Base-by-base conservation (phyloP, 2,888 invertebrate species). In the Molorchus minor region DNA sequence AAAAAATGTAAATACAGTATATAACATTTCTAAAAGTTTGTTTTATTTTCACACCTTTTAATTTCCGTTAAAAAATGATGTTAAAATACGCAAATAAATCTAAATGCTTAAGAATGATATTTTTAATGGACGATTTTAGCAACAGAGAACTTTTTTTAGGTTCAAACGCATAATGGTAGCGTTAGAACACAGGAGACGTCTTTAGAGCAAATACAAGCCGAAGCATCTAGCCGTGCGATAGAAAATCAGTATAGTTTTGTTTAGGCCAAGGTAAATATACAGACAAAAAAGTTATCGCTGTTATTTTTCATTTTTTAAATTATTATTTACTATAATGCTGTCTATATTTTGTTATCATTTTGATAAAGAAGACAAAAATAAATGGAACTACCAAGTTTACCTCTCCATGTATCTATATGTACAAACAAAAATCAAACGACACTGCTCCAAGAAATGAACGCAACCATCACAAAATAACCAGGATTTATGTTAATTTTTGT, bases 181-280 rank as follows among this genome's bases (percentile, higher is more conserved):
- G 91, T 94, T 63, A 84, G 94, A 62, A 89, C 90, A 71, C 86
- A 92, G 58, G 87, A 90, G 21, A 90, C 91, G 17, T 91, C 92
- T 38, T 82, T 93, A 67, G 93, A 93, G 75, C 82, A 80, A 76
- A 81, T 67, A 72, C 70, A 77, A 61, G 66, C 62, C 7, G 84
- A 82, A 65, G 83, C 83, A 68, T 81, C 80, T 8, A 76, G 77
- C 54, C 73, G 93, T 55, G 93, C 93, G 17, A 86, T 93, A 12
- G 93, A 93, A 79, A 94, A 94, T 81, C 92, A 91, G 67, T 94
- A 94, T 81, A 89, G 88, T 76, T 90, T 88, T 79, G 88, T 88
- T 64, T 88, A 82, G 44, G 45, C 45, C 21, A 49, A 62, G 56
- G 60, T 65, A 60, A 56, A 57, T 54, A 53, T 56, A n/a, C n/a